Conservation (phyloP, 37 sponge, comb jelly and placozoan species). For the Chondrilla cf. caribensis region DNA sequence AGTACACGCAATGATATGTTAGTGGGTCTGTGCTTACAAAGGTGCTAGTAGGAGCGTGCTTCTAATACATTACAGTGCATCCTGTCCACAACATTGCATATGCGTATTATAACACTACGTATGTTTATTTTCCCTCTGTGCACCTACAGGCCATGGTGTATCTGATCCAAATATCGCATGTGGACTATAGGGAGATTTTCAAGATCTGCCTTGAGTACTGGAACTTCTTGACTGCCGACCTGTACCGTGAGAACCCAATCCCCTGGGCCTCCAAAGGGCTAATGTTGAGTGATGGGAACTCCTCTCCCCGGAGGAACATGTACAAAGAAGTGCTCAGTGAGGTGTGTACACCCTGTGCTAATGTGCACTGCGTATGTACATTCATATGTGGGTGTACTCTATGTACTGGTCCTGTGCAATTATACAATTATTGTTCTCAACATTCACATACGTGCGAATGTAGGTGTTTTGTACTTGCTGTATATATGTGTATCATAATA, state of each 20-base stretch:
- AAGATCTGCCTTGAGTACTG: conserved; percentile 99
- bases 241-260: conserved; percentile 89
- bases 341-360: conserved; percentile 30
- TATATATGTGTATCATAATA: too few species aligned
- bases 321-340: conserved; percentile 74
- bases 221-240: conserved; percentile 90
- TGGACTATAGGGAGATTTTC: conserved; percentile 98
- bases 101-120: too few species aligned
- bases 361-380: conserved; percentile 1
- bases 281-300: conserved; percentile 21
- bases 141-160: conserved; percentile 93
- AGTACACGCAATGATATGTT: too few species aligned
- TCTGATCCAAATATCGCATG: conserved; percentile 93
- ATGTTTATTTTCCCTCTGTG: too few species aligned
- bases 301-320: conserved; percentile 81
- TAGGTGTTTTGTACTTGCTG: too few species aligned
- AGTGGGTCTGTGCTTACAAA: too few species aligned
- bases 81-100: too few species aligned
- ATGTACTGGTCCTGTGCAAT: background rate
- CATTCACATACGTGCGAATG: too few species aligned
- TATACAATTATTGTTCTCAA: too few species aligned
- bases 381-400: background rate
- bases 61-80: too few species aligned
- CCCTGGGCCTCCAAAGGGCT: conserved; percentile 52
- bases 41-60: too few species aligned